A percentile compares a stretch with the other conserved stretches of the same genome.
Evolutionary conservation across 2,113 vertebrate genomes (phyloP).

Genomic region (Tor tambroides): DNA sequence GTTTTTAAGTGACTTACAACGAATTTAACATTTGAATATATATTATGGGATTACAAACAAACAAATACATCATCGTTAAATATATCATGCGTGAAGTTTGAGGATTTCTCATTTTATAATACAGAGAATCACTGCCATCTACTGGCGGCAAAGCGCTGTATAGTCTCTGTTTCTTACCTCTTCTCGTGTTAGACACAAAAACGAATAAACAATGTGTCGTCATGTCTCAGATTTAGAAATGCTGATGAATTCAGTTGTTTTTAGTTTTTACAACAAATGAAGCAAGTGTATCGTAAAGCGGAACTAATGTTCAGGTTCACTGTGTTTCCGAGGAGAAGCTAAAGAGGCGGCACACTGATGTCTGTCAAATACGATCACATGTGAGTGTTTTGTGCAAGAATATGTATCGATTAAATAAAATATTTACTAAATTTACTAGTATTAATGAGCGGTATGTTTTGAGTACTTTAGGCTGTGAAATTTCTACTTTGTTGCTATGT

Average conservation of each 20-base stretch:
- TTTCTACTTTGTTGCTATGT: not conserved
- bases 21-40: not conserved
- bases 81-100: not conserved
- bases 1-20: not conserved
- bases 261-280: not conserved
- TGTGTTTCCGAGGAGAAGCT: slow-evolving; percentile 11
- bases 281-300: not conserved
- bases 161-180: not conserved
- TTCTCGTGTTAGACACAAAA: not conserved
- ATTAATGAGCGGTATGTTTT: not conserved
- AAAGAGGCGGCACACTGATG: not conserved
- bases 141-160: not conserved
- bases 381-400: slow-evolving; percentile 12
- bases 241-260: not conserved
- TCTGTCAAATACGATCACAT: not conserved
- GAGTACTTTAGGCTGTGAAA: not conserved
- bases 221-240: not conserved
- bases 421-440: too few species aligned
- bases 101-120: not conserved
- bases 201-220: not conserved
- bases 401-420: not conserved
- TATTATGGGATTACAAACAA: not conserved
- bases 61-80: not conserved
- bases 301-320: slow-evolving; percentile 7
- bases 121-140: slow-evolving; percentile 20